Conservation (phyloP, 2,113 vertebrate species). For the Datnioides undecimradiatus region DNA sequence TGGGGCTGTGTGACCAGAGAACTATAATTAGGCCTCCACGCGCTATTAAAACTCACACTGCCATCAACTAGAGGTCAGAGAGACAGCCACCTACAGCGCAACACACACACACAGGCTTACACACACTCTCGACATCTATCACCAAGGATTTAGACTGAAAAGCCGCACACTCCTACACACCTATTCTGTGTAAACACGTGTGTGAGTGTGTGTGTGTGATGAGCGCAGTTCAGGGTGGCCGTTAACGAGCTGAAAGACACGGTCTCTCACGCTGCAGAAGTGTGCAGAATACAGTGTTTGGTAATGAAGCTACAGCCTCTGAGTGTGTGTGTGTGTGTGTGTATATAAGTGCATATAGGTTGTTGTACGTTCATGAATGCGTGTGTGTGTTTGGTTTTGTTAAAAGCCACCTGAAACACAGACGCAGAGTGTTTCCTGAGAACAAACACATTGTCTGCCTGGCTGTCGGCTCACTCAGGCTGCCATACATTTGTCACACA, state of each 20-base stretch:
- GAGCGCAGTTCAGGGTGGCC: slow-evolving; percentile 48
- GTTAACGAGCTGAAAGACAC: slow-evolving; percentile 53
- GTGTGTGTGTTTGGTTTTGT: neutral
- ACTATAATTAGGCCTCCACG: slow-evolving; percentile 84
- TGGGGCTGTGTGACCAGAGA: slow-evolving; percentile 67
- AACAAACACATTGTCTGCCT: no score
- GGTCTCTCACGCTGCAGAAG: slow-evolving; percentile 27
- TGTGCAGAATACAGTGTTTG: slow-evolving; percentile 18
- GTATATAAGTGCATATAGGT: neutral
- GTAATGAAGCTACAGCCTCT: slow-evolving; percentile 1
- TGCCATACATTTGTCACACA: neutral
- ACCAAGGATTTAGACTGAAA: slow-evolving; percentile 57
- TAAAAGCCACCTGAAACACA: neutral
- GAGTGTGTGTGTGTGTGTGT: neutral
- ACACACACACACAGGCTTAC: slow-evolving; percentile 37
- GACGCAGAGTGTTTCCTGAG: neutral
- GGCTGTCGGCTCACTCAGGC: neutral
- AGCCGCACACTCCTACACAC: slow-evolving; percentile 48
- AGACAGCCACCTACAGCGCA: slow-evolving; percentile 75
- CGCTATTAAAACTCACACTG: slow-evolving; percentile 80
- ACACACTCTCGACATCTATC: slow-evolving; percentile 49
- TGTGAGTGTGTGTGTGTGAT: slow-evolving; percentile 36
- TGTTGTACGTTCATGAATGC: neutral
- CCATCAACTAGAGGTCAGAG: slow-evolving; percentile 80
- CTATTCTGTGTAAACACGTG: slow-evolving; percentile 55